phyloP scores from a whole-genome alignment of 37 sponge, comb jelly and placozoan species.

The Corticium candelabrum region DNA sequence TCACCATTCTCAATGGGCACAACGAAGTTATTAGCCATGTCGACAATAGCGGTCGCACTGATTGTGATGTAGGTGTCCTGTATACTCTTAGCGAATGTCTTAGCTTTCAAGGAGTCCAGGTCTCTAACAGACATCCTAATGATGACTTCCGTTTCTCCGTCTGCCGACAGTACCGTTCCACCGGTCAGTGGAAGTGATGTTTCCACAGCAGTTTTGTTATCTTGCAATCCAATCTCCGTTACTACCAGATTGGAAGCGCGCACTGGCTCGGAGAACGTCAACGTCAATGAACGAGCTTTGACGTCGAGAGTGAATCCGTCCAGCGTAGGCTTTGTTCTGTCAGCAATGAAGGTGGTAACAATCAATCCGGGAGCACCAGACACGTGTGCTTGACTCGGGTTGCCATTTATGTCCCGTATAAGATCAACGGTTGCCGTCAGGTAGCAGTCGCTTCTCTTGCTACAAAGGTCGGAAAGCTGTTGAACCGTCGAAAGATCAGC shows the following conservation, averaged over 20 bases:
- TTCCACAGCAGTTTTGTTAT: background rate
- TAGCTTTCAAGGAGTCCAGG: constrained; percentile 49
- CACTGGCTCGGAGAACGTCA: constrained; percentile 68
- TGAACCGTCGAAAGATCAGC: constrained; percentile 42
- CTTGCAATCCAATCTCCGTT: constrained; percentile 30
- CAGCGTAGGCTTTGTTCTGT: constrained; percentile 7
- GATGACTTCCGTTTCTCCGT: constrained; percentile 35
- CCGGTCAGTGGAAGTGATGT: constrained; percentile 22
- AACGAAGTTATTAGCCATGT: background rate
- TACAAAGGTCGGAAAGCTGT: constrained; percentile 57
- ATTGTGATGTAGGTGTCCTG: background rate
- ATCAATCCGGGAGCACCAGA: constrained; percentile 14
- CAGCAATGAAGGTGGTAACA: constrained; percentile 9
- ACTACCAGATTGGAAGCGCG: constrained; percentile 28
- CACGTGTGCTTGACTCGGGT: constrained; percentile 14
- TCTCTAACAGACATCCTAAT: constrained; percentile 55
- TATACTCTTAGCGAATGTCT: background rate
- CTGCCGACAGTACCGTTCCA: constrained; percentile 36
- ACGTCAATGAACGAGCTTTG: constrained; percentile 14
- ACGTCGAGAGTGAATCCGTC: constrained; percentile 6
- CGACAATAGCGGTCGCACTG: background rate
- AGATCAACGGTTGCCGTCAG: constrained; percentile 30
- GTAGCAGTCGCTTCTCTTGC: constrained; percentile 85
- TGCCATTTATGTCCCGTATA: constrained; percentile 57
- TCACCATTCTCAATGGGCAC: background rate